Evolutionary conservation across 2,888 invertebrate species (phyloP), one percentile per base, ranked within the genome.

Genomic region (Chelonus formosanus): DNA sequence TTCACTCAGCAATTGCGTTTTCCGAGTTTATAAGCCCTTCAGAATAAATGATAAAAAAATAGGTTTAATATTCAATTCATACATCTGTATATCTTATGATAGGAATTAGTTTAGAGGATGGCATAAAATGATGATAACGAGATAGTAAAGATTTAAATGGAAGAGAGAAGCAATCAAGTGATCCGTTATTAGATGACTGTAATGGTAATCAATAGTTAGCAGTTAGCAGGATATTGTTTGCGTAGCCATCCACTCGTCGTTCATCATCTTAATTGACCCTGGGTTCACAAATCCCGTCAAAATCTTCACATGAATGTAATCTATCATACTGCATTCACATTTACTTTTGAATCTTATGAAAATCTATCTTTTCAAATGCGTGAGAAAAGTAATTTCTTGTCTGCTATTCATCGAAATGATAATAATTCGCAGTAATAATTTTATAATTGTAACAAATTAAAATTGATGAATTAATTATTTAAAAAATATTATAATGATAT

Each of bases 201-300:
- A 81, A 81, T 81, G 79, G 78, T 79, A 80, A 81, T 81, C 77
- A 80, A 76, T 77, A 76, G 32, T 76, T 77, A 75, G 75, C 74
- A 77, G 76, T 74, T 77, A 74, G 76, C 75, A 74, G 62, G 60
- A 60, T 36, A 45, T 75, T 78, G 78, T 80, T 81, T 80, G 76
- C 74, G 61, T 60, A 71, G 63, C 66, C 70, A 73, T 71, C 71
- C 71, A 71, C 48, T 78, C 79, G 75, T 73, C 74, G 74, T 76
- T 77, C 79, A 81, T 81, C 77, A 77, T 73, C 76, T 76, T 80
- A 78, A 81, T 82, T 79, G 78, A 78, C 69, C 78, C 70, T 72
- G 72, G 73, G 4, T 74, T 74, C 67, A 60, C 67, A 52, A 71
- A 75, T 74, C 68, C 73, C 71, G 70, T 56, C 48, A 10, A 20